Percentiles rank a stretch among this genome's conserved stretches.
phyloP scores from a whole-genome alignment of 2,797 vertebrate species.

The Scarus forsteni region DNA sequence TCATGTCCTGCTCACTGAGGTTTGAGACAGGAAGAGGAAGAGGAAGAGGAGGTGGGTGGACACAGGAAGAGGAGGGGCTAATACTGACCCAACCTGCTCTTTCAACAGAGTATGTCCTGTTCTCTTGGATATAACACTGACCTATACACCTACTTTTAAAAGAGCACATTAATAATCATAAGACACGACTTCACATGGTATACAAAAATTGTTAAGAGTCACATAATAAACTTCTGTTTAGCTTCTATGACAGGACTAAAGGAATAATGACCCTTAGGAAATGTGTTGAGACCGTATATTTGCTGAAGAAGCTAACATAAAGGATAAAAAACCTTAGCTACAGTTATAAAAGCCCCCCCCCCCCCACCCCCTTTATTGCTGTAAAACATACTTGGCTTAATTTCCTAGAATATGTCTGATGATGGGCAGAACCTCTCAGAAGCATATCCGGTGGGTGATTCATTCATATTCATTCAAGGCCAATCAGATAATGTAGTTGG shows the following conservation, averaged over 20 bases:
- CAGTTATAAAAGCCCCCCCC: too few relatives aligned
- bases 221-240: not conserved
- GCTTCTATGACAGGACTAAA: not conserved
- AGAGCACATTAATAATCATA: not conserved
- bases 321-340: too few relatives aligned
- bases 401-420: too few relatives aligned
- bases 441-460: too few relatives aligned
- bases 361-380: too few relatives aligned
- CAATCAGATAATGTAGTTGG: too few relatives aligned
- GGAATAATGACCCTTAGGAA: too few relatives aligned
- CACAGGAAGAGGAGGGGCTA: conserved; percentile 67
- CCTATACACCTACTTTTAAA: conserved; percentile 1
- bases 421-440: too few relatives aligned
- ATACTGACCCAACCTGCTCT: conserved; percentile 50
- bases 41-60: conserved; percentile 72
- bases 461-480: too few relatives aligned
- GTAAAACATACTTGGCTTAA: too few relatives aligned
- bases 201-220: not conserved
- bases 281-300: too few relatives aligned
- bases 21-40: conserved; percentile 69
- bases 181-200: not conserved
- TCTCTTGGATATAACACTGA: conserved; percentile 27
- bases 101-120: conserved; percentile 41
- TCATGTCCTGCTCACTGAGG: conserved; percentile 34
- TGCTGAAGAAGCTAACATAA: too few relatives aligned